Base-by-base conservation (phyloP, 2,888 invertebrate genomes). In the Heliconius erato region DNA sequence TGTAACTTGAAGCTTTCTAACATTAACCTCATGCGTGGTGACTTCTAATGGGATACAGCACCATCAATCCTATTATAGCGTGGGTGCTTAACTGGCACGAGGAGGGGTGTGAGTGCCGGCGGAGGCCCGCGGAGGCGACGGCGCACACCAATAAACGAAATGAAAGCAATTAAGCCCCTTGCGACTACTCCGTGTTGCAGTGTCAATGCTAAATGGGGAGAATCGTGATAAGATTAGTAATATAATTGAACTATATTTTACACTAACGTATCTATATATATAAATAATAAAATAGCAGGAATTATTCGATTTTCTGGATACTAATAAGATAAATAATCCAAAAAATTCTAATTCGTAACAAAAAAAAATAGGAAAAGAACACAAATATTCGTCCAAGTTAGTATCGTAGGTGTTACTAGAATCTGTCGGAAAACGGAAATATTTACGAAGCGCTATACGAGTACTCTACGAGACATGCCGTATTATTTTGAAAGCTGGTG, bases 111-210 rank as follows among this genome's bases (percentile, higher is more conserved):
- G 44, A 59, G 71, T 26, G 59, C 28, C 40, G 35, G 69, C 76
- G 69, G 69, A 49, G 54, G 74, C 80, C 35, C 54, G 49, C 67
- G 72, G 63, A 59, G 35, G 81, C 71, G 67, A 71, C 63, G 77
- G 40, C 81, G 81, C 81, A 81, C 77, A 63, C 77, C 81, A 81
- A 81, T 81, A 81, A 77, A 81, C 71, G 59, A 63, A 81, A 81
- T 81, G 69, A 81, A 81, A 81, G 81, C 81, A 81, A 81, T 81
- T 81, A 81, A 81, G 69, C 44, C 69, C 71, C 63, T 71, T 59
- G 69, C 81, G 59, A 76, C 68, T 49, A 40, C 59, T 16, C 35
- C 69, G 59, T 35, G 69, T 23, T 74, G 74, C 44, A 79, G 79
- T n/a, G 63, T 16, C 28, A 26, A 28, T 54, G 49, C 40, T 11